Evolutionary conservation across 2,113 vertebrate genomes (phyloP).

Genomic region (Bujurquina vittata): DNA sequence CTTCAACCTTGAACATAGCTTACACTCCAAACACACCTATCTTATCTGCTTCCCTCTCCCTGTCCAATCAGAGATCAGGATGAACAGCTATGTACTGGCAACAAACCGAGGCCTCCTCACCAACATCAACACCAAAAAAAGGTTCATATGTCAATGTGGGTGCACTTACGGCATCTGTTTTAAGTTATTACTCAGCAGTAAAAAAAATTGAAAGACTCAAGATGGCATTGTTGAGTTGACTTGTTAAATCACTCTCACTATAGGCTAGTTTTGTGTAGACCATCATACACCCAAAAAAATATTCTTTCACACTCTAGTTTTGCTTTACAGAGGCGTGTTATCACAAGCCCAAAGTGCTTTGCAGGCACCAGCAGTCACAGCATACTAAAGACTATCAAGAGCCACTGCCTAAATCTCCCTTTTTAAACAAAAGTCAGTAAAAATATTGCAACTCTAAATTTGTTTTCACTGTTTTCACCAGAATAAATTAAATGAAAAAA

Average conservation of each 20-base stretch:
- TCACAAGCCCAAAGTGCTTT: background rate
- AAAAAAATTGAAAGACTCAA: background rate
- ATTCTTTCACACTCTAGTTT: background rate
- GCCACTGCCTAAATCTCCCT: background rate
- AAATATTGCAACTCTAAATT: background rate
- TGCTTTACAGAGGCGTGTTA: background rate
- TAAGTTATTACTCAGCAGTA: background rate
- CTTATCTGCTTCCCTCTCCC: slow-evolving; percentile 41
- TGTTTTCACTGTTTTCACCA: background rate
- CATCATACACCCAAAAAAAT: background rate
- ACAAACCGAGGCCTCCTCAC: background rate
- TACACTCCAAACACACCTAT: slow-evolving; percentile 58
- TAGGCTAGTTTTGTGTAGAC: background rate
- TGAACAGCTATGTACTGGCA: background rate
- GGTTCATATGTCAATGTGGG: background rate
- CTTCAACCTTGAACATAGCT: slow-evolving; percentile 51
- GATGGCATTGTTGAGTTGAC: slow-evolving; percentile 6
- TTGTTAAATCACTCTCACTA: background rate
- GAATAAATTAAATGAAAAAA: background rate
- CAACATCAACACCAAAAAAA: background rate
- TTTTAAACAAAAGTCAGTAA: background rate
- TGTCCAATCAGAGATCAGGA: slow-evolving; percentile 38
- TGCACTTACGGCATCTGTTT: background rate
- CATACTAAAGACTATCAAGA: background rate
- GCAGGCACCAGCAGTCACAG: background rate